A percentile compares a stretch with the other conserved stretches of the same genome.
These are phyloP conservation scores for Amblyraja radiata DNA, from an alignment of 2,797 vertebrate genomes.

Conservation along the genomic window DNA sequence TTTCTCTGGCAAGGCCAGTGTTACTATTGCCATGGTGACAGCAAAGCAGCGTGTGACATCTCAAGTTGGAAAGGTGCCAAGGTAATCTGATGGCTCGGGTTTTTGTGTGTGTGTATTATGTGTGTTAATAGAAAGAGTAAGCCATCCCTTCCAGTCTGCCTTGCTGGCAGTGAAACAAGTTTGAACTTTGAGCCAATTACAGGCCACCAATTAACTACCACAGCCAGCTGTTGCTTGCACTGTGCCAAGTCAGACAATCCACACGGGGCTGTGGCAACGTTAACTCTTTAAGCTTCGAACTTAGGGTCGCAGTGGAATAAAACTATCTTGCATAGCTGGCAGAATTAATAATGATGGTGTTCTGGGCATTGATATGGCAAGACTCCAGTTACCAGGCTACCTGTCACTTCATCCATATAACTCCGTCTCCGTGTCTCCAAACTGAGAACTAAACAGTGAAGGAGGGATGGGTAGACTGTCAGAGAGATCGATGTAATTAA, in stretches of 20 bases:
- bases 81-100: conserved; percentile 62
- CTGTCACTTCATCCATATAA: not conserved
- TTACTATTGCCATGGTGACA: conserved; percentile 76
- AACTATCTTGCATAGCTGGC: not conserved
- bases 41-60: conserved; percentile 70
- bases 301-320: not conserved
- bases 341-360: not conserved
- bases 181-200: conserved; percentile 56
- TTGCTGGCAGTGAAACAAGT: conserved; percentile 60
- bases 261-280: not conserved
- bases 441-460: not conserved
- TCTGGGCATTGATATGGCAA: not conserved
- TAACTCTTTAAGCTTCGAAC: conserved; percentile 11
- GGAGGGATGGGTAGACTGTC: no score
- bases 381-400: not conserved
- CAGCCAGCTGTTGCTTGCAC: conserved; percentile 72
- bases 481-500: not conserved
- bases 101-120: conserved; percentile 49
- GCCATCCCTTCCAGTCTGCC: conserved; percentile 52
- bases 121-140: conserved; percentile 69
- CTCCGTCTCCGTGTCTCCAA: not conserved
- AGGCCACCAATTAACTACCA: conserved; percentile 68
- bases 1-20: conserved; percentile 69
- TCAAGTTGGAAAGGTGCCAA: conserved; percentile 72
- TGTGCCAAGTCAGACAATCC: conserved; percentile 66